A percentile compares a stretch with the other conserved stretches of the same genome.
Conservation (phyloP, 2,888 invertebrate genomes). For the Cheilosia soror region DNA sequence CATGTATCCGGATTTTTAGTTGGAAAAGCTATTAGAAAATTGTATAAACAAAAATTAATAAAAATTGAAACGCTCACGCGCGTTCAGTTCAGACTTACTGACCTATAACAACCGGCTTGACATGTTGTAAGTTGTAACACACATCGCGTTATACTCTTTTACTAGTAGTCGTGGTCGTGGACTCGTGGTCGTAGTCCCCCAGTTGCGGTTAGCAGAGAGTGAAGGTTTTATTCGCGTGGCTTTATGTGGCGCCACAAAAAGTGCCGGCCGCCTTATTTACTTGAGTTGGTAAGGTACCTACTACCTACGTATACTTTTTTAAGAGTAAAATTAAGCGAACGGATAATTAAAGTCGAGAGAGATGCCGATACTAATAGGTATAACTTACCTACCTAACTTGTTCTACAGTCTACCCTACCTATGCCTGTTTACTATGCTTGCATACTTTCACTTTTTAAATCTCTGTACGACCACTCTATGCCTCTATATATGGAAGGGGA, state of each 20-base stretch:
- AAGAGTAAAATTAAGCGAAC: constrained; percentile 39
- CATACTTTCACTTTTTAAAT: constrained; percentile 55
- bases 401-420: background rate
- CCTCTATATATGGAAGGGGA: constrained; percentile 15
- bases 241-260: constrained; percentile 22
- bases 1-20: too few species aligned
- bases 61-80: constrained; percentile 43
- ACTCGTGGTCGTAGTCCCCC: constrained; percentile 8
- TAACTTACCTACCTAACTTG: constrained; percentile 20
- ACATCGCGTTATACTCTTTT: background rate
- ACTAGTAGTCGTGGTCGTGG: background rate
- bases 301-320: background rate
- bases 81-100: constrained; percentile 46
- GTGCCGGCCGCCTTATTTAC: background rate
- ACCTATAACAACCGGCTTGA: constrained; percentile 64
- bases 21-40: constrained; percentile 6
- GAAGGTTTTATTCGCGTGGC: constrained; percentile 26
- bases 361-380: background rate
- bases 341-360: constrained; percentile 45
- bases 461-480: constrained; percentile 1
- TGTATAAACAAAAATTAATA: constrained; percentile 19
- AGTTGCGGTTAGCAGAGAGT: constrained; percentile 30
- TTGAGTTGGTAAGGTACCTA: background rate
- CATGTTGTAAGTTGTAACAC: constrained; percentile 21
- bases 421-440: constrained; percentile 1